Evolutionary conservation across 2,797 vertebrate genomes (phyloP).

Genomic region (Schizopygopsis pylzovi): DNA sequence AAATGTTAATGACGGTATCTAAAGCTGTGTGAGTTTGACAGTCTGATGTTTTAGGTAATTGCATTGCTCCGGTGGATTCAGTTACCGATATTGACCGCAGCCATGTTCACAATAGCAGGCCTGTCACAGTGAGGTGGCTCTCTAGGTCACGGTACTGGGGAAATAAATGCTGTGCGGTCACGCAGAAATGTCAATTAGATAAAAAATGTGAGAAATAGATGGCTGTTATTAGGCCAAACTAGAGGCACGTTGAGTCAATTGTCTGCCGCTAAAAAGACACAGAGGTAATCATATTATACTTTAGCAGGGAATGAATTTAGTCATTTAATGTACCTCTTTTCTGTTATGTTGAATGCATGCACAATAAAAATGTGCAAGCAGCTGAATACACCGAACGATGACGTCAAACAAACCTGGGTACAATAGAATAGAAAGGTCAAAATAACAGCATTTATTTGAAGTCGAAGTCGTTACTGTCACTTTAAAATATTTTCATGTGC

Average conservation of each 20-base stretch:
- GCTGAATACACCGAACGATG: neutral
- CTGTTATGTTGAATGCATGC: too few relatives aligned
- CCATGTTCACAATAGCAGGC: conserved; percentile 42
- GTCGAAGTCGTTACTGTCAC: neutral
- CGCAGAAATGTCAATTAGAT: neutral
- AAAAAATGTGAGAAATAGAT: neutral
- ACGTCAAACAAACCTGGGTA: neutral
- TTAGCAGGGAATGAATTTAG: neutral
- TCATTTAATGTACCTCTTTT: neutral
- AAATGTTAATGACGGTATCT: conserved; percentile 70
- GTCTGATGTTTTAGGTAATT: conserved; percentile 41
- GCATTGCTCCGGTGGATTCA: conserved; percentile 12
- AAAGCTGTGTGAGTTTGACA: conserved; percentile 49
- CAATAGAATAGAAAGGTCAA: neutral
- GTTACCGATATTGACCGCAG: conserved; percentile 49
- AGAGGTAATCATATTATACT: too few relatives aligned
- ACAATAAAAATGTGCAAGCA: neutral
- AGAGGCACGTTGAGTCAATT: neutral
- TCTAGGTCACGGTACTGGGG: neutral
- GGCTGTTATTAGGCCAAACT: neutral
- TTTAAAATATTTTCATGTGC: neutral
- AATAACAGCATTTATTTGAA: neutral
- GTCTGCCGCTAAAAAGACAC: neutral
- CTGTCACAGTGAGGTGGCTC: conserved; percentile 2
- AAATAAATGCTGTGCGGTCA: neutral